phyloP scores from a whole-genome alignment of 2,797 vertebrate species.

The Argyrosomus regius region DNA sequence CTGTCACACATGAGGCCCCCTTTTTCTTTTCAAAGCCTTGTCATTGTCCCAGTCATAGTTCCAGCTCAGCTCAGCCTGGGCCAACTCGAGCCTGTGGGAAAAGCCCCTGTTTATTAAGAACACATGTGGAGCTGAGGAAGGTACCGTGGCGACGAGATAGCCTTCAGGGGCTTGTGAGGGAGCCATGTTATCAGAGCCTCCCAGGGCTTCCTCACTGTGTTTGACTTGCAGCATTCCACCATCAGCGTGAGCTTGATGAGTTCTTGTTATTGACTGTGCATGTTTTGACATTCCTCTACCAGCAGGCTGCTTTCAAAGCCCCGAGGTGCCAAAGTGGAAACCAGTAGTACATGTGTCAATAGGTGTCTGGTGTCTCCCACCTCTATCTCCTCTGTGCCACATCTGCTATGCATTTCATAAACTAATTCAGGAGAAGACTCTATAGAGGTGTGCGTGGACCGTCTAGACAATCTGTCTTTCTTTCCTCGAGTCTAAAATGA shows the following conservation, averaged over 20 bases:
- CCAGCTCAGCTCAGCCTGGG: conserved; percentile 44
- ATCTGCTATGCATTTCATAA: conserved; percentile 81
- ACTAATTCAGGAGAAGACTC: conserved; percentile 78
- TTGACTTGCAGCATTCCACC: conserved; percentile 82
- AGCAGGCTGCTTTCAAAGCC: conserved; percentile 81
- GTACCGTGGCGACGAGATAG: conserved; percentile 71
- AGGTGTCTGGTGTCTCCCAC: conserved; percentile 82
- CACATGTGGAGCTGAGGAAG: conserved; percentile 81
- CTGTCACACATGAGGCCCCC: conserved; percentile 66
- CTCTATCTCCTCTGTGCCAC: conserved; percentile 73
- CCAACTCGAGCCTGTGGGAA: conserved; percentile 66
- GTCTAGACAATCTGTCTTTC: conserved; percentile 75
- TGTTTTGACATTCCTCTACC: conserved; percentile 85
- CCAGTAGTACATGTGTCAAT: conserved; percentile 85
- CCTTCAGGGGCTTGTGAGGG: conserved; percentile 71
- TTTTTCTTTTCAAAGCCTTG: conserved; percentile 48
- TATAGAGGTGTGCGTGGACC: conserved; percentile 54
- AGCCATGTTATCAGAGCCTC: conserved; percentile 81
- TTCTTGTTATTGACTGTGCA: conserved; percentile 79
- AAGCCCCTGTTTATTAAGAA: conserved; percentile 76
- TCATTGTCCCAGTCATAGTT: conserved; percentile 47
- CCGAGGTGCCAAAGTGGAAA: conserved; percentile 85
- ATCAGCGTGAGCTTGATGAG: conserved; percentile 80
- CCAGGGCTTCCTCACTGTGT: conserved; percentile 76
- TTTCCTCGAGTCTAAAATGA: conserved; percentile 50